phyloP scores from a whole-genome alignment of 1,140 invertebrate genomes.

The Myzus persicae region DNA sequence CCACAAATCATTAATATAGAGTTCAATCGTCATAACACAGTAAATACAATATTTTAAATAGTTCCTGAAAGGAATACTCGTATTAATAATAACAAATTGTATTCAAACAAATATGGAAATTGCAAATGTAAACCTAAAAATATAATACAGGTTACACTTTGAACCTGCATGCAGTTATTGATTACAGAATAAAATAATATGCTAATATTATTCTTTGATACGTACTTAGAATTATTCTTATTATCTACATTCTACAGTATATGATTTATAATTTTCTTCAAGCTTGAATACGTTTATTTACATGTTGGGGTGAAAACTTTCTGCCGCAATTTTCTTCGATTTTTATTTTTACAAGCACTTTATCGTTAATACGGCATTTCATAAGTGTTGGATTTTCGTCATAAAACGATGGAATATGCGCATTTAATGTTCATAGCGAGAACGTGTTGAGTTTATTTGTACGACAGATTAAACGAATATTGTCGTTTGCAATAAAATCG shows the following conservation, averaged over 20 bases:
- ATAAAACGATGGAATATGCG: constrained; percentile 2
- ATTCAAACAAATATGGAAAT: background rate
- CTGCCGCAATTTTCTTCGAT: background rate
- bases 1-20: background rate
- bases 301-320: background rate
- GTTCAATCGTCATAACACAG: background rate
- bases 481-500: background rate
- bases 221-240: background rate
- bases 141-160: background rate
- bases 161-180: background rate
- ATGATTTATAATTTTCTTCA: background rate
- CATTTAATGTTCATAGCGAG: background rate
- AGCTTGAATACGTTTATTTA: background rate
- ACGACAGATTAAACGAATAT: constrained; percentile 24
- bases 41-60: background rate
- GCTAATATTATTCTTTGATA: background rate
- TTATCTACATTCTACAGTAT: background rate
- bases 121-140: background rate
- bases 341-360: background rate
- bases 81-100: background rate
- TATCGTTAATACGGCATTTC: background rate
- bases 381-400: background rate
- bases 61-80: background rate
- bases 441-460: constrained; percentile 34
- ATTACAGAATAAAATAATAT: background rate